Evolutionary conservation across 2,797 vertebrate genomes (phyloP).

Genomic region (Acipenser ruthenus): DNA sequence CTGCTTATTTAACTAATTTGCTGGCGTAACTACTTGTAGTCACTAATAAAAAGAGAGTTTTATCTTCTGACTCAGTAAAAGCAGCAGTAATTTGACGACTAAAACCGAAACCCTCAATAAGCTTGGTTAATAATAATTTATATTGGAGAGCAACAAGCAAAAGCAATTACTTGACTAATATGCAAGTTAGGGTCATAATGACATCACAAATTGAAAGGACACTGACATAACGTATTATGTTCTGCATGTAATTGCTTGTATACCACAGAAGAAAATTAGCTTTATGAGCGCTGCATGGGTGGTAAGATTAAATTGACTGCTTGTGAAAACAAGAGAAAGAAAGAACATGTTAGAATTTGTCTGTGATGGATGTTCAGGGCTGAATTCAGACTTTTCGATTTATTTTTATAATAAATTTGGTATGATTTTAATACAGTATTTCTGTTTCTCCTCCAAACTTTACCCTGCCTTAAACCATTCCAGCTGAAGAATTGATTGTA

Average conservation of each 20-base stretch:
- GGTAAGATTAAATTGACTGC: too few species aligned
- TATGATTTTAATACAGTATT: too few species aligned
- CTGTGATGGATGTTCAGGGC: too few species aligned
- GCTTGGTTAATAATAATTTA: not conserved
- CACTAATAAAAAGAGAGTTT: constrained; percentile 34
- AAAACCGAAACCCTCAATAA: not conserved
- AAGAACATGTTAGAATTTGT: too few species aligned
- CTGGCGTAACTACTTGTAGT: constrained; percentile 39
- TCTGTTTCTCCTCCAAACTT: too few species aligned
- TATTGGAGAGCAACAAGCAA: not conserved
- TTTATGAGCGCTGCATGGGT: too few species aligned
- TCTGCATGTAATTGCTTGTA: constrained; percentile 10
- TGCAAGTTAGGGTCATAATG: not conserved
- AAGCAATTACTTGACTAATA: not conserved
- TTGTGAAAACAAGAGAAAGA: too few species aligned
- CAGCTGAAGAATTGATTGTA: too few species aligned
- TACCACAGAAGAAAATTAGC: too few species aligned
- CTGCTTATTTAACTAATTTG: constrained; percentile 59
- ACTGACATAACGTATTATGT: not conserved
- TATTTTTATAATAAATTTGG: too few species aligned
- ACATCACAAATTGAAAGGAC: not conserved
- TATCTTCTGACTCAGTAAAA: not conserved
- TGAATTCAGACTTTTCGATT: too few species aligned
- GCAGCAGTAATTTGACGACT: not conserved
- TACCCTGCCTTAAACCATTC: too few species aligned